Evolutionary conservation across 1,140 invertebrate genomes (phyloP).

Genomic region (Tribolium castaneum): DNA sequence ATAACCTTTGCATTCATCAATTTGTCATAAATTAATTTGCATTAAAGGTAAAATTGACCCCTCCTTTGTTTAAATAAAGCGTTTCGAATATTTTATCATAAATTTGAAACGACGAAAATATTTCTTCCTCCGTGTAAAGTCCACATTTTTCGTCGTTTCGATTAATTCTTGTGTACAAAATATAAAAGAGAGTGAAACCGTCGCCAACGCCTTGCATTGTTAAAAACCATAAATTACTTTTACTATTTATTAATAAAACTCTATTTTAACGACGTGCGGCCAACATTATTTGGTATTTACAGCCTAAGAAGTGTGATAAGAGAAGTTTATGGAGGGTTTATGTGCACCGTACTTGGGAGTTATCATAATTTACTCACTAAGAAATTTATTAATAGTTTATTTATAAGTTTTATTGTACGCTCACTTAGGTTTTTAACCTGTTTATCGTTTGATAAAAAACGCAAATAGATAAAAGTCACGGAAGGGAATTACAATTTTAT

Average conservation of each 20-base stretch:
- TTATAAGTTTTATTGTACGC: conserved; percentile 37
- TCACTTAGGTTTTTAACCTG: conserved; percentile 33
- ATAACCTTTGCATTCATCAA: background rate
- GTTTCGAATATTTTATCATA: background rate
- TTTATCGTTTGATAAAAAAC: conserved; percentile 28
- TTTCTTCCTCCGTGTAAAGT: too few species aligned
- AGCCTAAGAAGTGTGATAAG: conserved; percentile 38
- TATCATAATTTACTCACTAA: conserved; percentile 40
- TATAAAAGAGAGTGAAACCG: background rate
- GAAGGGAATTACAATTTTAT: background rate
- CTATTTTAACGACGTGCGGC: conserved; percentile 41
- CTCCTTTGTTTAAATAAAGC: background rate
- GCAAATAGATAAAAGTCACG: conserved; percentile 34
- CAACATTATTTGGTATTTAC: conserved; percentile 43
- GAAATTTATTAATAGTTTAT: conserved; percentile 43
- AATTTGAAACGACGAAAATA: background rate
- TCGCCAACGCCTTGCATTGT: conserved; percentile 19
- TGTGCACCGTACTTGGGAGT: conserved; percentile 29
- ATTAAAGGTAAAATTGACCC: background rate
- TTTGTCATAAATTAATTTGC: background rate
- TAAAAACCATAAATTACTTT: conserved; percentile 38
- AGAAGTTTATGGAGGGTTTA: conserved; percentile 39
- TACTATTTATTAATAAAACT: conserved; percentile 41
- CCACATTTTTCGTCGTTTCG: background rate
- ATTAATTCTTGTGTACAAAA: background rate